phyloP scores from a whole-genome alignment of 1,140 invertebrate species.

The Scaptodrosophila lebanonensis region DNA sequence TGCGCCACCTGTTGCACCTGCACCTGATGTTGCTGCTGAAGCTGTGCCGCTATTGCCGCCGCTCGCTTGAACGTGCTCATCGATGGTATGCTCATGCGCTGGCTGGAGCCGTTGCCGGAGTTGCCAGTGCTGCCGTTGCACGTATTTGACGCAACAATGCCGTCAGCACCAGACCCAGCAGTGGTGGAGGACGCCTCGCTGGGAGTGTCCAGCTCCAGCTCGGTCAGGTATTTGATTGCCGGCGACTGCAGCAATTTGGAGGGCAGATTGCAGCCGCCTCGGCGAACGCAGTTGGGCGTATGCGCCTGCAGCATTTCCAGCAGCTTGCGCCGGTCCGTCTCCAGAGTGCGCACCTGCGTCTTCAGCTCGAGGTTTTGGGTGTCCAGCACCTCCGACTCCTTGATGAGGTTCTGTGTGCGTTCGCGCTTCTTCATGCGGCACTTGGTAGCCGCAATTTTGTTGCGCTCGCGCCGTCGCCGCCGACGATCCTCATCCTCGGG shows the following conservation, averaged over 20 bases:
- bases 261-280: slow-evolving; percentile 67
- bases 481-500: slow-evolving; percentile 93
- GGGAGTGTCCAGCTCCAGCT: slow-evolving; percentile 51
- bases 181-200: slow-evolving; percentile 9
- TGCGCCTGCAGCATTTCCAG: slow-evolving; percentile 82
- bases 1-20: slow-evolving; percentile 14
- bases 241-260: slow-evolving; percentile 62
- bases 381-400: slow-evolving; percentile 91
- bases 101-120: slow-evolving; percentile 19
- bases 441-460: slow-evolving; percentile 97
- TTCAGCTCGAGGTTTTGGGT: slow-evolving; percentile 92
- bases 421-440: slow-evolving; percentile 96
- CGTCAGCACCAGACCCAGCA: no score
- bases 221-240: slow-evolving; percentile 63
- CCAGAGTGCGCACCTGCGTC: slow-evolving; percentile 85
- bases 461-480: slow-evolving; percentile 89
- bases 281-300: slow-evolving; percentile 79
- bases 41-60: slow-evolving; percentile 9
- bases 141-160: no score
- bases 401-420: slow-evolving; percentile 89
- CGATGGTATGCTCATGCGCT: slow-evolving; percentile 7
- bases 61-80: not conserved
- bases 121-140: slow-evolving; percentile 38
- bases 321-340: slow-evolving; percentile 81
- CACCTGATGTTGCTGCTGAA: slow-evolving; percentile 31